Conservation (phyloP, 2,797 vertebrate genomes). For the Ambastaia sidthimunki region DNA sequence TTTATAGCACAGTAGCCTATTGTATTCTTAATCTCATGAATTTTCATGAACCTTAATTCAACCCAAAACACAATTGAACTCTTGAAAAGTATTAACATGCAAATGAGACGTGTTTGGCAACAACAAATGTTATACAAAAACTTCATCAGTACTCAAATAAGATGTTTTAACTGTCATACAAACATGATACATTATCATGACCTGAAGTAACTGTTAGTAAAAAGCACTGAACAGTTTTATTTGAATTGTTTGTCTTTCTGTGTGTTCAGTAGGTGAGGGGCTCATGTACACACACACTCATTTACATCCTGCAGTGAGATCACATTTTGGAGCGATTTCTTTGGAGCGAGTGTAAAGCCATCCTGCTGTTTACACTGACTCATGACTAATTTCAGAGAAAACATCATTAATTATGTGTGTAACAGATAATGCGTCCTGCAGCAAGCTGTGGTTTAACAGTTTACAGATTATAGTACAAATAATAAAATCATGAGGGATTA, state of each 20-base stretch:
- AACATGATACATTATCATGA: neutral
- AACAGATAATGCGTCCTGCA: neutral
- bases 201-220: neutral
- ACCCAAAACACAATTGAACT: neutral
- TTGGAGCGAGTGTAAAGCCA: constrained; percentile 29
- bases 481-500: neutral
- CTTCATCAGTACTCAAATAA: too few relatives aligned
- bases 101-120: neutral
- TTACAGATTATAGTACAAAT: neutral
- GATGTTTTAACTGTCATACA: neutral
- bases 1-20: neutral
- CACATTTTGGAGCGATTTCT: constrained; percentile 18
- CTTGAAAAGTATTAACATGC: neutral
- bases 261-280: neutral
- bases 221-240: neutral
- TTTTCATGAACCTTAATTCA: neutral
- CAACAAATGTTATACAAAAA: neutral
- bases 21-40: neutral
- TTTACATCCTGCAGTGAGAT: constrained; percentile 21
- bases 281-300: constrained; percentile 12
- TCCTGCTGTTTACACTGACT: constrained; percentile 7
- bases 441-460: neutral
- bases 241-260: neutral
- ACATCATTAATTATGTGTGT: constrained; percentile 19
- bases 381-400: constrained; percentile 8